Conservation (phyloP, 1,140 invertebrate genomes). For the Drosophila novamexicana region DNA sequence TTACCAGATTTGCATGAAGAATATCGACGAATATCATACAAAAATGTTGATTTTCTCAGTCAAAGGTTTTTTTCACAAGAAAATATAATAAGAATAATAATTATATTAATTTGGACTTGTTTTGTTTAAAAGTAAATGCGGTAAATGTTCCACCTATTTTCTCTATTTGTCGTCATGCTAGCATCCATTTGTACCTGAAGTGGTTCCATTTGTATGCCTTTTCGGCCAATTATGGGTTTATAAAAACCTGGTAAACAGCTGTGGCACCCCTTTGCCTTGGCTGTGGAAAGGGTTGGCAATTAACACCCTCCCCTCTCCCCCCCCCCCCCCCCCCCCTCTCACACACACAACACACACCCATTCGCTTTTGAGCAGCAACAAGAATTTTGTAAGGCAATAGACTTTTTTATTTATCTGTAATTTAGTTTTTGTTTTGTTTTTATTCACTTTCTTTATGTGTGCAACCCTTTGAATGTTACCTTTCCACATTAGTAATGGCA, state of each 20-base stretch:
- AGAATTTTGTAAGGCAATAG: slow-evolving; percentile 39
- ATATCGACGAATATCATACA: no score
- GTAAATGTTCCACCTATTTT: no score
- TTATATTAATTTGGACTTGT: no score
- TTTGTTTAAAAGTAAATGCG: no score
- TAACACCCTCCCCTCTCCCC: slow-evolving; percentile 21
- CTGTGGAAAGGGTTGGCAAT: slow-evolving; percentile 21
- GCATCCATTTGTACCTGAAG: background rate
- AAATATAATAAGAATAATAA: no score
- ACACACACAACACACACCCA: no score
- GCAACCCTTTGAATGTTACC: slow-evolving; percentile 60
- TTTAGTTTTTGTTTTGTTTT: slow-evolving; percentile 45
- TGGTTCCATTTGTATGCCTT: background rate
- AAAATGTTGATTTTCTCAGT: no score
- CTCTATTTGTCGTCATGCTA: no score
- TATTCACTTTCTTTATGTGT: slow-evolving; percentile 24
- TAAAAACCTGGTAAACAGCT: slow-evolving; percentile 3
- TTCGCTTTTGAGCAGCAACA: background rate
- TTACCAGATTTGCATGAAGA: no score
- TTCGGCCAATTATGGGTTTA: slow-evolving; percentile 19
- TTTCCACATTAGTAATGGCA: slow-evolving; percentile 4
- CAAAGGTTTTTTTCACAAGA: no score
- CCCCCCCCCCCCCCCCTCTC: background rate
- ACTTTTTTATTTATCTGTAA: slow-evolving; percentile 79
- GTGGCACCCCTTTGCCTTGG: background rate